phyloP scores from a whole-genome alignment of 2,113 vertebrate genomes.

The Salvelinus sp. region DNA sequence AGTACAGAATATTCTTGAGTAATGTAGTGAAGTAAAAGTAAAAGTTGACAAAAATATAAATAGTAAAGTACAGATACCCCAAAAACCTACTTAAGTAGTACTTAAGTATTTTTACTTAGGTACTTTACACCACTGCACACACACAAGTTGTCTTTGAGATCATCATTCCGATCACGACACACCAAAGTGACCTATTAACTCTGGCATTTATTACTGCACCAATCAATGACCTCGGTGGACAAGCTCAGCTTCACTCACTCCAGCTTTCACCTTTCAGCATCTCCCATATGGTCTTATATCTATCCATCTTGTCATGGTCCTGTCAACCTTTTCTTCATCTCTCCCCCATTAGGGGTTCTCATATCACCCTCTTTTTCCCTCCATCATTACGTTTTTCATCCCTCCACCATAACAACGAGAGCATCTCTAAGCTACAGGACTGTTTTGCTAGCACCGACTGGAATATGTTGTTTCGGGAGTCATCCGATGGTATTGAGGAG shows the following conservation, averaged over 20 bases:
- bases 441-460: too few species aligned
- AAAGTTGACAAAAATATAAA: too few species aligned
- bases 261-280: background rate
- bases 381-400: background rate
- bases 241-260: background rate
- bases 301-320: background rate
- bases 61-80: too few species aligned
- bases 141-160: background rate
- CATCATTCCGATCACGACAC: too few species aligned
- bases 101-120: too few species aligned
- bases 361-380: background rate
- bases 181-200: background rate
- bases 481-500: too few species aligned
- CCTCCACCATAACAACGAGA: background rate
- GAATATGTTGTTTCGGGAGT: too few species aligned
- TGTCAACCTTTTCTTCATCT: conserved; percentile 12
- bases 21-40: too few species aligned
- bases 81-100: too few species aligned
- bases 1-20: too few species aligned
- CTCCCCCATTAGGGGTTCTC: conserved; percentile 26
- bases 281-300: background rate
- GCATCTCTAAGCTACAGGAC: too few species aligned
- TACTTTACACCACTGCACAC: background rate
- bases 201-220: background rate
- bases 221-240: background rate